These are phyloP conservation scores for Nylanderia fulva DNA, from an alignment of 1,140 invertebrate species.

Conservation along the genomic window DNA sequence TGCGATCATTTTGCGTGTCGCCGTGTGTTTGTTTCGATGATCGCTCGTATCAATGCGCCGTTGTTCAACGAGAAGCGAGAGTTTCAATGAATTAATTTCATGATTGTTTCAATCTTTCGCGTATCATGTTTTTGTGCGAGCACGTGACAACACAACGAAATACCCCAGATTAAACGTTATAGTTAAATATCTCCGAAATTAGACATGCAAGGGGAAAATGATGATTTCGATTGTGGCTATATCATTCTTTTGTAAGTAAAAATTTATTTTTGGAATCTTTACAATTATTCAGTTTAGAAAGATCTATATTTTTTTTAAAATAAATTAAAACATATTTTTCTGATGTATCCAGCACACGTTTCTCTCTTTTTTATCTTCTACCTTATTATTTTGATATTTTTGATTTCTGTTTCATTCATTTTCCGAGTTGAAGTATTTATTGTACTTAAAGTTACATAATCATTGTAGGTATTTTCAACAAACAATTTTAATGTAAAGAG, in stretches of 20 bases:
- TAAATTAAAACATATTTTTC: no score
- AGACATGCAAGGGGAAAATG: background rate
- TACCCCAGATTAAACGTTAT: background rate
- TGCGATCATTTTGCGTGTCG: constrained; percentile 48
- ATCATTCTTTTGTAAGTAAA: background rate
- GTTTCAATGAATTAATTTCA: constrained; percentile 13
- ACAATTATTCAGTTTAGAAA: background rate
- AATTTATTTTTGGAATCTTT: background rate
- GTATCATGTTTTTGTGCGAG: background rate
- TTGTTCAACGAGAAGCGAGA: constrained; percentile 2
- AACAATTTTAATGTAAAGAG: background rate
- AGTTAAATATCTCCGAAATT: background rate
- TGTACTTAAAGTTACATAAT: background rate
- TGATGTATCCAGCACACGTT: no score
- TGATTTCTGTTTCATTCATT: background rate
- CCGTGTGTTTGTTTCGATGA: constrained; percentile 34
- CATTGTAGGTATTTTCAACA: background rate
- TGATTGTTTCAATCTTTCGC: background rate
- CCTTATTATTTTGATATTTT: background rate
- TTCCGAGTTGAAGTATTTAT: background rate
- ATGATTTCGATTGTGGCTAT: background rate
- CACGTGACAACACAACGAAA: background rate
- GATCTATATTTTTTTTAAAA: background rate
- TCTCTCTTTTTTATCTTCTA: background rate
- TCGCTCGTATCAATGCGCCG: constrained; percentile 3